Evolutionary conservation across 2,888 invertebrate genomes (phyloP).

Genomic region (Tromatobia lineatoria): DNA sequence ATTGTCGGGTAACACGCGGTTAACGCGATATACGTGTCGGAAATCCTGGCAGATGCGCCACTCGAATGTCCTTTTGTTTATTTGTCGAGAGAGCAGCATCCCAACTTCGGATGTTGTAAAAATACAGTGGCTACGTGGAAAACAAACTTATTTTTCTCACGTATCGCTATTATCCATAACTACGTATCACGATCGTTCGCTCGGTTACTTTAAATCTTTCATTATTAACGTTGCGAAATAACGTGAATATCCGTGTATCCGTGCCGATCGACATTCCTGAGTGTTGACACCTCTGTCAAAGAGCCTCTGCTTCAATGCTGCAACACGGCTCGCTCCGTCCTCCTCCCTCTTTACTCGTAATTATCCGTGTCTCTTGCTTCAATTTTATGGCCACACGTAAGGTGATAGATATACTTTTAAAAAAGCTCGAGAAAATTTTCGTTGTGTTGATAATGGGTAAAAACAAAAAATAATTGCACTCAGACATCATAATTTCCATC

Average conservation of each 20-base stretch:
- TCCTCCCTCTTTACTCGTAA: slow-evolving; percentile 2
- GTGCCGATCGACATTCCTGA: slow-evolving; percentile 82
- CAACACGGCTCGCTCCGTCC: slow-evolving; percentile 10
- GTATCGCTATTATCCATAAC: neutral
- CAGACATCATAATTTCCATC: no score
- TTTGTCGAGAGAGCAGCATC: slow-evolving; percentile 75
- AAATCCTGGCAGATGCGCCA: slow-evolving; percentile 47
- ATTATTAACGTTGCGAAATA: slow-evolving; percentile 48
- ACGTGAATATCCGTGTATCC: slow-evolving; percentile 73
- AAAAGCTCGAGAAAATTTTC: no score
- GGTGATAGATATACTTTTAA: no score
- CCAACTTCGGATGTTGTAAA: slow-evolving; percentile 71
- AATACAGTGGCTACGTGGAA: slow-evolving; percentile 70
- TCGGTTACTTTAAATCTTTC: neutral
- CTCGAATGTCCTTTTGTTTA: slow-evolving; percentile 78
- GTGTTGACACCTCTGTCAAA: slow-evolving; percentile 79
- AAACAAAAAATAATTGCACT: no score
- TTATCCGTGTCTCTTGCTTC: no score
- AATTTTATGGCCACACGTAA: no score
- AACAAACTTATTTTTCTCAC: neutral
- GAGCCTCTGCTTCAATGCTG: slow-evolving; percentile 44
- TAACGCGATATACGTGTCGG: neutral
- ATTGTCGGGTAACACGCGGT: neutral
- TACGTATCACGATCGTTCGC: neutral
- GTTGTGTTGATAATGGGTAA: no score